These are phyloP conservation scores for Paratilapia polleni DNA, from an alignment of 2,113 vertebrate genomes.

Conservation along the genomic window DNA sequence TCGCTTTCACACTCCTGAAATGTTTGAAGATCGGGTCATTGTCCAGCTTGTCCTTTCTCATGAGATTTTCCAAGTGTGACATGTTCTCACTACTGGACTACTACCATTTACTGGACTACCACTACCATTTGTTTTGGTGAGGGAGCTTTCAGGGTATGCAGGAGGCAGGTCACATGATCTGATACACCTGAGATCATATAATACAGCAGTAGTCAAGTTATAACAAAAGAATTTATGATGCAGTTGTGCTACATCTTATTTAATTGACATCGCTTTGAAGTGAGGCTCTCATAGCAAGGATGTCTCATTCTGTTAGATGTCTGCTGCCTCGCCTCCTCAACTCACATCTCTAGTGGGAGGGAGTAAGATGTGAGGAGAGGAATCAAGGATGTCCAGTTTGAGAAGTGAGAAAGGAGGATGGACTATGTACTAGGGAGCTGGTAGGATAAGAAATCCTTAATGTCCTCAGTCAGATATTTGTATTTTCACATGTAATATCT, in stretches of 20 bases:
- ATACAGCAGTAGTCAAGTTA: neutral
- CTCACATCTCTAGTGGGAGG: too few relatives aligned
- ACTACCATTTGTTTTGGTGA: neutral
- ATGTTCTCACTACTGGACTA: neutral
- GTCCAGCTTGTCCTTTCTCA: neutral
- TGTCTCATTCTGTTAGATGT: too few relatives aligned
- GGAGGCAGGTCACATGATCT: neutral
- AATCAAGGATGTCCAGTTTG: too few relatives aligned
- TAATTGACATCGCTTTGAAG: neutral
- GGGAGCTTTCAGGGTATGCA: rapidly evolving
- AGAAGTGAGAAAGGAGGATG: too few relatives aligned
- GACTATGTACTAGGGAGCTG: too few relatives aligned
- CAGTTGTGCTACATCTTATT: neutral
- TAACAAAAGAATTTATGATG: neutral
- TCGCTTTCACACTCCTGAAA: neutral
- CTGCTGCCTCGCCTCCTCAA: too few relatives aligned
- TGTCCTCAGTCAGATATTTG: too few relatives aligned
- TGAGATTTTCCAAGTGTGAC: neutral
- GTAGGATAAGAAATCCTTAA: too few relatives aligned
- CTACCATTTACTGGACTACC: too few relatives aligned
- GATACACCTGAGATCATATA: neutral
- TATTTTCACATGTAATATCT: too few relatives aligned
- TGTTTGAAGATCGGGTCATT: too few relatives aligned
- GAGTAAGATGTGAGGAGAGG: too few relatives aligned
- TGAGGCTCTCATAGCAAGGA: rapidly evolving